phyloP scores from a whole-genome alignment of 2,888 invertebrate genomes.

The Axea sp. region DNA sequence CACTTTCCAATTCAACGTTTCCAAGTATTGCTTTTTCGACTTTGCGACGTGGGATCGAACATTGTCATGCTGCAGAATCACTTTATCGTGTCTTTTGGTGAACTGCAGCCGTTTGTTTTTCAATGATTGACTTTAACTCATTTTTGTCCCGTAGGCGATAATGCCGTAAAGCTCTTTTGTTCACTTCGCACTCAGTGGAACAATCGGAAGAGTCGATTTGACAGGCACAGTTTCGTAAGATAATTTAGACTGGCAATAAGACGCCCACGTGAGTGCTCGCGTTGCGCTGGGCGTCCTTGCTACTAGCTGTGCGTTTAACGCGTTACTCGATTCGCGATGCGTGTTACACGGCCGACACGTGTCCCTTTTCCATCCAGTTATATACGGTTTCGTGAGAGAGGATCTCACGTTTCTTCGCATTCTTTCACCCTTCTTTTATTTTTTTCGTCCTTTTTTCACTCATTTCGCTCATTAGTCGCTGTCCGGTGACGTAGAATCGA shows the following conservation, averaged over 20 bases:
- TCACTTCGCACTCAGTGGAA: background rate
- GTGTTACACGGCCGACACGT: constrained; percentile 27
- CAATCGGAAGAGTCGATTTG: background rate
- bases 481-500: background rate
- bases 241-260: constrained; percentile 12
- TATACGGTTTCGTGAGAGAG: background rate
- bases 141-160: too few relatives aligned
- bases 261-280: constrained; percentile 24
- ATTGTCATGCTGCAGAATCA: too few relatives aligned
- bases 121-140: too few relatives aligned
- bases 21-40: too few relatives aligned
- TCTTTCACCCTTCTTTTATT: background rate
- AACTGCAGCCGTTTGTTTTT: too few relatives aligned
- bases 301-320: constrained; percentile 24
- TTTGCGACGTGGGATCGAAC: too few relatives aligned
- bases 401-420: background rate
- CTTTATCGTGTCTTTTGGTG: too few relatives aligned
- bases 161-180: background rate
- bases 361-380: constrained; percentile 3
- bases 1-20: too few relatives aligned
- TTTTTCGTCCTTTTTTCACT: background rate
- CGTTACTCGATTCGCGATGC: constrained; percentile 45
- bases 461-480: background rate
- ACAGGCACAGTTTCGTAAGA: constrained; percentile 10
- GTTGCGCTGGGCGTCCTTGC: constrained; percentile 32